These are phyloP conservation scores for Kryptolebias ocellatus DNA, from an alignment of 2,797 vertebrate species.

Conservation along the genomic window DNA sequence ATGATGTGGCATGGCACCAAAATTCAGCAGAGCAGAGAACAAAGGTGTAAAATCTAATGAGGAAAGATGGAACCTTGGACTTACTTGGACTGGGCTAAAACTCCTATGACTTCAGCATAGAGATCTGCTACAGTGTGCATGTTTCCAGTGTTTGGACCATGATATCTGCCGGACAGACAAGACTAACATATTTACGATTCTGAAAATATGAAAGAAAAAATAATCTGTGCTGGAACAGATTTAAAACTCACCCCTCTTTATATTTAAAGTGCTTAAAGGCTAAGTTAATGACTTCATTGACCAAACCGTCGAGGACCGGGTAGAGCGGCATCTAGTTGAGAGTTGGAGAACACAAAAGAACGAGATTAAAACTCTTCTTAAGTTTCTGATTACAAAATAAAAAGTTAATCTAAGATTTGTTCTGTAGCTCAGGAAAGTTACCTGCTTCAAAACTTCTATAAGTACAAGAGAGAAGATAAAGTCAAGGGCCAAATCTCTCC, in stretches of 20 bases:
- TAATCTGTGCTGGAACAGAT: constrained; percentile 9
- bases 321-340: constrained; percentile 92
- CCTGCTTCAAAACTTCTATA: constrained; percentile 99
- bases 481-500: constrained; percentile 97
- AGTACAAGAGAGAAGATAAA: constrained; percentile 99
- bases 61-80: constrained; percentile 35
- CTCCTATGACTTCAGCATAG: constrained; percentile 96
- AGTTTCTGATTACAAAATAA: neutral
- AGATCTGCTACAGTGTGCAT: constrained; percentile 99
- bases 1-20: constrained; percentile 36
- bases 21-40: constrained; percentile 21
- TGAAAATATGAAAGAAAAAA: neutral
- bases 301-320: constrained; percentile 93
- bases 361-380: neutral
- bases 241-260: constrained; percentile 92
- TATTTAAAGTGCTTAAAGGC: constrained; percentile 99
- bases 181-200: neutral
- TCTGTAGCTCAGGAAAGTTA: constrained; percentile 54
- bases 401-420: neutral
- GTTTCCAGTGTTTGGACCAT: constrained; percentile 98
- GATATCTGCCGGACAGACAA: constrained; percentile 83
- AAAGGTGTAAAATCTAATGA: neutral
- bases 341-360: constrained; percentile 36
- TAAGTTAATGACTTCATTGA: constrained; percentile 95
- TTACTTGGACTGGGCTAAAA: constrained; percentile 97